These are phyloP conservation scores for Bergia puertoricense DNA, from an alignment of 92 coral and sea anemone species.

Conservation along the genomic window DNA sequence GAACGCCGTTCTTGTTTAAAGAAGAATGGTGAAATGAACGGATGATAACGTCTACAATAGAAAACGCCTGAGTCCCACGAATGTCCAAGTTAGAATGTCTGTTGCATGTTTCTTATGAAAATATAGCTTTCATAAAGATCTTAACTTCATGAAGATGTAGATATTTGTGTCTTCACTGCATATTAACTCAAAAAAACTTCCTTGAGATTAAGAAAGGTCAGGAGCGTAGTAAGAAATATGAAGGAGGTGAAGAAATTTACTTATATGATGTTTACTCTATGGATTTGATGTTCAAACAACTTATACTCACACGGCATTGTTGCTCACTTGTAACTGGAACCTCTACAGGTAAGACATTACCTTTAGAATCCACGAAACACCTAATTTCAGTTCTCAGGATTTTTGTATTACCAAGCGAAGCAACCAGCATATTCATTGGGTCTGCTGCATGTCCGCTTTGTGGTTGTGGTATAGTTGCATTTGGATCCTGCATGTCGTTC, in stretches of 20 bases:
- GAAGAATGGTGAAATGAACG: too few species aligned
- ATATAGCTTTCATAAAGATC: background rate
- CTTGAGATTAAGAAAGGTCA: too few species aligned
- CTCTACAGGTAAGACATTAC: constrained; percentile 25
- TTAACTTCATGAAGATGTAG: too few species aligned
- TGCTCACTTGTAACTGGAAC: constrained; percentile 19
- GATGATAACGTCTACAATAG: too few species aligned
- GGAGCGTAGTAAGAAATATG: too few species aligned
- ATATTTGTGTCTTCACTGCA: too few species aligned
- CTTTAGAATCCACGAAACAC: constrained; percentile 29
- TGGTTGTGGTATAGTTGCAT: background rate
- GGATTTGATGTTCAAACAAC: background rate
- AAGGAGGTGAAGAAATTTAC: too few species aligned
- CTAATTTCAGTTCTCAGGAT: constrained; percentile 20
- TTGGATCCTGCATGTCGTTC: background rate
- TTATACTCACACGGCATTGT: constrained; percentile 8
- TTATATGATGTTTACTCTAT: constrained; percentile 15
- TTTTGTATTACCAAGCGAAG: background rate
- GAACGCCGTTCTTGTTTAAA: too few species aligned
- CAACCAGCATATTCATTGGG: background rate
- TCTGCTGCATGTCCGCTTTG: background rate
- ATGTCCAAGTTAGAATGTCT: too few species aligned
- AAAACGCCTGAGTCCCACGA: too few species aligned
- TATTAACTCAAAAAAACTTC: too few species aligned
- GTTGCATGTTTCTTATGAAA: too few species aligned